A percentile compares a stretch with the other conserved stretches of the same genome.
These are phyloP conservation scores for Gadopsis bispinosus DNA, from an alignment of 2,797 vertebrate genomes.

Conservation along the genomic window DNA sequence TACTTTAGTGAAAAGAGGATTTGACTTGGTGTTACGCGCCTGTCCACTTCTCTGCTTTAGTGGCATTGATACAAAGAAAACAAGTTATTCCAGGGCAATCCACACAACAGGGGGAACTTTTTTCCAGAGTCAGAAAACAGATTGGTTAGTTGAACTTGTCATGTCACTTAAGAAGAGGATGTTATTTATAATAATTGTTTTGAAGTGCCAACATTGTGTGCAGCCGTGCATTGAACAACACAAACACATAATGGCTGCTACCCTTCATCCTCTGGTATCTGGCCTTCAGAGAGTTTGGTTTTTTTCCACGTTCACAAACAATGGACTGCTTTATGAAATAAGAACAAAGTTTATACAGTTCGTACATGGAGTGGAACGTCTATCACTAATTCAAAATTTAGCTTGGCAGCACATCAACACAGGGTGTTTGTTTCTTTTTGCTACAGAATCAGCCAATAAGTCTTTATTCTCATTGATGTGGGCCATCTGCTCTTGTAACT, in stretches of 20 bases:
- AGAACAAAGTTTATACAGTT: not conserved
- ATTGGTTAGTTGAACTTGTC: not conserved
- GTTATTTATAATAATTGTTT: conserved; percentile 7
- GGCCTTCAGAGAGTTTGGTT: not conserved
- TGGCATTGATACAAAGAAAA: not conserved
- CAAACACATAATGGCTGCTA: not conserved
- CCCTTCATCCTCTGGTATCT: not conserved
- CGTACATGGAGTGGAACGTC: not conserved
- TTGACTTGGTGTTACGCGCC: not conserved
- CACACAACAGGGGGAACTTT: not conserved
- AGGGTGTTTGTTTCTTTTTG: not conserved
- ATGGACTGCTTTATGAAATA: conserved; percentile 2
- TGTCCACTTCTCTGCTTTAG: conserved; percentile 2
- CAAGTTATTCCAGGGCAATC: not conserved
- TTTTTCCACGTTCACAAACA: conserved; percentile 8
- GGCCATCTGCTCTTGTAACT: not conserved
- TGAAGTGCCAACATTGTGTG: not conserved
- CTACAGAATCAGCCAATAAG: not conserved
- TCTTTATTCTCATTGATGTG: not conserved
- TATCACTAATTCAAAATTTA: not conserved
- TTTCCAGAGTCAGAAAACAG: not conserved
- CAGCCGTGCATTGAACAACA: not conserved
- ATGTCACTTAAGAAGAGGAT: not conserved
- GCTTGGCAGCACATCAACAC: not conserved
- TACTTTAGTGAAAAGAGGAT: not conserved